Conservation (phyloP, 1,140 invertebrate species). For the Gonioctena quinquepunctata region DNA sequence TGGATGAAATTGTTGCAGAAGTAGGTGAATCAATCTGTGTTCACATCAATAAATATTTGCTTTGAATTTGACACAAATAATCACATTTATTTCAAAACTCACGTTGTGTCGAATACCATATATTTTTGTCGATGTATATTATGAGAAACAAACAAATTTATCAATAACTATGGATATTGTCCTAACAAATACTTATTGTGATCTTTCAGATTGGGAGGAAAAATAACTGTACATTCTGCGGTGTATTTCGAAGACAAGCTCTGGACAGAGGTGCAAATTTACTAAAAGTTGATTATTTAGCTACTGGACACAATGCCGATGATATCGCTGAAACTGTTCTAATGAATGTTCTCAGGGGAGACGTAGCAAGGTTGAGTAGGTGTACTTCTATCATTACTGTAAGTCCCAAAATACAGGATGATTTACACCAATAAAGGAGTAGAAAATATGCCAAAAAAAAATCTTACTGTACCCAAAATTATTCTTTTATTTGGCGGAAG, state of each 20-base stretch:
- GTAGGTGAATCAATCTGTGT: too few species aligned
- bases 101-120: too few species aligned
- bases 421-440: conserved; percentile 13
- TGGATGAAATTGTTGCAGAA: conserved; percentile 96
- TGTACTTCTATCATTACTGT: conserved; percentile 90
- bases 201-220: conserved; percentile 93
- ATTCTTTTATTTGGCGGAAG: too few species aligned
- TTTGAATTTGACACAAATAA: conserved; percentile 11
- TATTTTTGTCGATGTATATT: too few species aligned
- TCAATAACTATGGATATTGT: too few species aligned
- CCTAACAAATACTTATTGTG: too few species aligned
- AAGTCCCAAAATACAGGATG: conserved; percentile 41
- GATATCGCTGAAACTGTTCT: conserved; percentile 98
- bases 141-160: too few species aligned
- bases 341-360: conserved; percentile 97
- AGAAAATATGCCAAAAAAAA: too few species aligned
- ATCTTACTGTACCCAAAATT: too few species aligned
- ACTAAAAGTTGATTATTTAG: conserved; percentile 89
- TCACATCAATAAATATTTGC: not conserved
- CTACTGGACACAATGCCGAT: conserved; percentile 99
- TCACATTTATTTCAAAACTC: too few species aligned
- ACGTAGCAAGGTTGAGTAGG: conserved; percentile 89
- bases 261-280: conserved; percentile 90
- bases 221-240: conserved; percentile 99
- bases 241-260: conserved; percentile 94